phyloP scores from a whole-genome alignment of 2,888 invertebrate genomes.

The Lomographa bimaculata region DNA sequence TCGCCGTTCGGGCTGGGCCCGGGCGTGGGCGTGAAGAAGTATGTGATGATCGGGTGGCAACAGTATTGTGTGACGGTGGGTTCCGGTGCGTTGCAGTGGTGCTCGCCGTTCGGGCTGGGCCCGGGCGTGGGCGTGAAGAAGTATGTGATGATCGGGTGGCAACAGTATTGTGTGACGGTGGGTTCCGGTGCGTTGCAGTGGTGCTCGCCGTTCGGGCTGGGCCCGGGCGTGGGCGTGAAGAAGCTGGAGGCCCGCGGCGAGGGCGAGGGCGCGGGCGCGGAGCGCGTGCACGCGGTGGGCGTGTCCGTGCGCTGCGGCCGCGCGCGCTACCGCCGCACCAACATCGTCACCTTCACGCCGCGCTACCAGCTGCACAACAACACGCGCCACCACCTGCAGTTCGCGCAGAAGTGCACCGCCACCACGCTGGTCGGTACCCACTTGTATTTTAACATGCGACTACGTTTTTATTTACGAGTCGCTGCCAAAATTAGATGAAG shows the following conservation, averaged over 20 bases:
- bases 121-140: too few relatives aligned
- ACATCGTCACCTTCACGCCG: constrained; percentile 96
- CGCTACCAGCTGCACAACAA: constrained; percentile 97
- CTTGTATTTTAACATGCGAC: too few relatives aligned
- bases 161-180: too few relatives aligned
- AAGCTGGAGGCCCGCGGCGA: constrained; percentile 73
- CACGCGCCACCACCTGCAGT: constrained; percentile 89
- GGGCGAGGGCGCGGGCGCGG: constrained; percentile 60
- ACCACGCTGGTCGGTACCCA: constrained; percentile 85
- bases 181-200: constrained; percentile 86
- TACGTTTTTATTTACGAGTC: too few relatives aligned
- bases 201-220: constrained; percentile 94
- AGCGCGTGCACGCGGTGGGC: constrained; percentile 92
- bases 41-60: too few relatives aligned
- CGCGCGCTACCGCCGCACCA: constrained; percentile 95
- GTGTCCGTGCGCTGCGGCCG: constrained; percentile 94
- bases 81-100: too few relatives aligned
- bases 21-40: too few relatives aligned
- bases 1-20: too few relatives aligned
- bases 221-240: constrained; percentile 89
- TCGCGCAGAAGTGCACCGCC: constrained; percentile 94
- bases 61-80: too few relatives aligned
- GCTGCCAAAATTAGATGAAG: too few relatives aligned
- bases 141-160: too few relatives aligned
- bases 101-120: too few relatives aligned